phyloP scores from a whole-genome alignment of 2,888 invertebrate genomes.

The Drosophila lacicola region DNA sequence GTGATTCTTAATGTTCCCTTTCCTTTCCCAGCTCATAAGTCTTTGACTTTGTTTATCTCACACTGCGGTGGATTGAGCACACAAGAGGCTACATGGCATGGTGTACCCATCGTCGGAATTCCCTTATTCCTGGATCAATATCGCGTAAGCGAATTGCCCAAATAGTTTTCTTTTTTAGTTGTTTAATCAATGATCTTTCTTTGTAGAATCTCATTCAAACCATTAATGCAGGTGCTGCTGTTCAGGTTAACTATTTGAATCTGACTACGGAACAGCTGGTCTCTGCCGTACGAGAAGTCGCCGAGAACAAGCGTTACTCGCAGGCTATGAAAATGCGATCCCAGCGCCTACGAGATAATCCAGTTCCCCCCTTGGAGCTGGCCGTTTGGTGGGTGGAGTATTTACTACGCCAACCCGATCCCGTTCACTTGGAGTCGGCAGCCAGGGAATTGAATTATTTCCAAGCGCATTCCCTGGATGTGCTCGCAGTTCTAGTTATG shows the following conservation, averaged over 20 bases:
- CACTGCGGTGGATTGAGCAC: constrained; percentile 77
- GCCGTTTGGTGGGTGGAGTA: constrained; percentile 57
- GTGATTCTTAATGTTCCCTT: not conserved
- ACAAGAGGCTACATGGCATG: constrained; percentile 74
- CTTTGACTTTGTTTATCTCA: constrained; percentile 71
- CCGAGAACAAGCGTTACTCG: constrained; percentile 23
- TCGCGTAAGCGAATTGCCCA: constrained; percentile 30
- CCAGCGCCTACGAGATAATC: constrained; percentile 30
- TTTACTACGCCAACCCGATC: constrained; percentile 33
- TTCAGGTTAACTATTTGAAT: constrained; percentile 23
- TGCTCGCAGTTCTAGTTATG: constrained; percentile 24
- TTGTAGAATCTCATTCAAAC: constrained; percentile 42
- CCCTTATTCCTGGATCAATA: constrained; percentile 75
- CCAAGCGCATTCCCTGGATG: constrained; percentile 48
- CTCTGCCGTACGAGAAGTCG: constrained; percentile 23
- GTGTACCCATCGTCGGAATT: constrained; percentile 78
- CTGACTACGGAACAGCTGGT: constrained; percentile 20
- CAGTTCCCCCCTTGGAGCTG: constrained; percentile 35
- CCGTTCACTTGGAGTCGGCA: constrained; percentile 36
- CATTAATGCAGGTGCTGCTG: constrained; percentile 25
- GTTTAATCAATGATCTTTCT: not conserved
- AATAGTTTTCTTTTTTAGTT: not conserved
- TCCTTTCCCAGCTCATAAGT: constrained; percentile 60
- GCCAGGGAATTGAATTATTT: constrained; percentile 42
- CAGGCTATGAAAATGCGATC: constrained; percentile 32